Percentiles rank a stretch among this genome's conserved stretches.
Evolutionary conservation across 2,888 invertebrate genomes (phyloP).

Genomic region (Gasteruption jaculator): DNA sequence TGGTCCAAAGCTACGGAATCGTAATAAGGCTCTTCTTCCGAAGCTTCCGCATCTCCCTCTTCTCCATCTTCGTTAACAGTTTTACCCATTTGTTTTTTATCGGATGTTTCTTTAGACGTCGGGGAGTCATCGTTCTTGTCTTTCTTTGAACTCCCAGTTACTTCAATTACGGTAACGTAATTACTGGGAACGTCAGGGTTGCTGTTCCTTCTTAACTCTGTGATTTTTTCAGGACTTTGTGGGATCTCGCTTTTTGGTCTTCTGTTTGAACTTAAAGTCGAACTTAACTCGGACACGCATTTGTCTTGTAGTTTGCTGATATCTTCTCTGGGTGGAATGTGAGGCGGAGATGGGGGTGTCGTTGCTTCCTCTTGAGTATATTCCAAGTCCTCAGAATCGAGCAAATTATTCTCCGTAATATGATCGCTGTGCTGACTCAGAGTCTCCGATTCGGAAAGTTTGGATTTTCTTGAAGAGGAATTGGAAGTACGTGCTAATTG

Average conservation of each 20-base stretch:
- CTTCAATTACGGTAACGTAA: constrained; percentile 86
- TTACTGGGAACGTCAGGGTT: constrained; percentile 56
- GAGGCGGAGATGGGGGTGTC: constrained; percentile 42
- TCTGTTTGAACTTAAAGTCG: constrained; percentile 40
- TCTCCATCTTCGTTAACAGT: constrained; percentile 45
- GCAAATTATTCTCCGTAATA: constrained; percentile 24
- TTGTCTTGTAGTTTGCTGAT: constrained; percentile 50
- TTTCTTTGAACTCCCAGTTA: constrained; percentile 63
- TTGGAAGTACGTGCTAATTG: constrained; percentile 37
- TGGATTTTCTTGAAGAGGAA: constrained; percentile 52
- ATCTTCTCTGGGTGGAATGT: constrained; percentile 40
- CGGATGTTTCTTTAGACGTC: constrained; percentile 52
- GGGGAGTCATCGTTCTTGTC: constrained; percentile 54
- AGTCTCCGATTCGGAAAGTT: constrained; percentile 39
- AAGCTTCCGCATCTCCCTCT: constrained; percentile 48
- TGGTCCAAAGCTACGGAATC: constrained; percentile 56
- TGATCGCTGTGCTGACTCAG: constrained; percentile 28
- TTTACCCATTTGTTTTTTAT: constrained; percentile 49
- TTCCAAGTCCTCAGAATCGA: constrained; percentile 22
- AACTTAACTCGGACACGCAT: constrained; percentile 49
- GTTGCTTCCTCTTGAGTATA: constrained; percentile 27
- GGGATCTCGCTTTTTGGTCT: constrained; percentile 49
- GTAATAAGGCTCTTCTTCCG: constrained; percentile 55
- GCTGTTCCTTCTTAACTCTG: constrained; percentile 46
- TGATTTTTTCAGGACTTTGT: constrained; percentile 44